Conservation (phyloP, 1,140 invertebrate genomes). For the Ctenoplectra terminalis region DNA sequence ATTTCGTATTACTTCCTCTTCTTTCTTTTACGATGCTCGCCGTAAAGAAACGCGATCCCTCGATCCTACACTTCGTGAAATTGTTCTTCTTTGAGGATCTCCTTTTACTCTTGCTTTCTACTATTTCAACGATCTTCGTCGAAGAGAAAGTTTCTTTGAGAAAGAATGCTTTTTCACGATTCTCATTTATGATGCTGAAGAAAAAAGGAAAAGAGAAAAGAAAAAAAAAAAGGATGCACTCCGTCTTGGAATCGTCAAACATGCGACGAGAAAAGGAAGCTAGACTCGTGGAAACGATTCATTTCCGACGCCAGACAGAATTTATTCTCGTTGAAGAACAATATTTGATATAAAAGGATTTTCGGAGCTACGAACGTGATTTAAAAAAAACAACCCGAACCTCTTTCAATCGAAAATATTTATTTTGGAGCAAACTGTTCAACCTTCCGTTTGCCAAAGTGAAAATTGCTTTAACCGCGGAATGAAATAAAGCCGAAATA, state of each 20-base stretch:
- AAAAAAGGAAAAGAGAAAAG: no score
- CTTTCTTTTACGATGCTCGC: background rate
- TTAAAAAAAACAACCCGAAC: background rate
- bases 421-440: background rate
- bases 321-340: background rate
- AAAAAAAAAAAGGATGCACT: background rate
- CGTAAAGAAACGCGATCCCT: slow-evolving; percentile 14
- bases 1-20: background rate
- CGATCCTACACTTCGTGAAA: background rate
- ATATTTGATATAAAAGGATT: slow-evolving; percentile 1
- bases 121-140: background rate
- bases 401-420: background rate
- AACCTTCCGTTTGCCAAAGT: no score
- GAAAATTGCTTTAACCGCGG: slow-evolving; percentile 1
- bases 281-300: slow-evolving; percentile 18
- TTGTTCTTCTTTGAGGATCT: background rate
- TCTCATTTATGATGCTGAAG: background rate
- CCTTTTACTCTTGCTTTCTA: background rate
- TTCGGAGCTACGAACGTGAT: background rate
- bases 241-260: no score
- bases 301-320: background rate
- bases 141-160: background rate
- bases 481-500: background rate
- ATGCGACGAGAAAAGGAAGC: background rate
- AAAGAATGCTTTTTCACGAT: background rate